Percentiles rank a stretch among this genome's conserved stretches.
Conservation (phyloP, 1,140 invertebrate genomes). For the Drosophila hydei region DNA sequence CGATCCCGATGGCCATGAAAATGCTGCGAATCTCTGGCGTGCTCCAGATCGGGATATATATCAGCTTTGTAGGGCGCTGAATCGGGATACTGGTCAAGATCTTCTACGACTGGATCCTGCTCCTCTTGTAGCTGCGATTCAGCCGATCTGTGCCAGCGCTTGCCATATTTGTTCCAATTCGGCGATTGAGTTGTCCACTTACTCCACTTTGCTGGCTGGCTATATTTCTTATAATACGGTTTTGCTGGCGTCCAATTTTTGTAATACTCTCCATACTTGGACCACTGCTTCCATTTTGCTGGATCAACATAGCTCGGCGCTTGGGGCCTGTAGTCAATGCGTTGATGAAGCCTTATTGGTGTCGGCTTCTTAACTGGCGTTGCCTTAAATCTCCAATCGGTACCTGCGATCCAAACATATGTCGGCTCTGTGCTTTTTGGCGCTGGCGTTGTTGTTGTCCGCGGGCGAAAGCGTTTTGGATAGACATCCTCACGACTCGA, state of each 20-base stretch:
- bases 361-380: slow-evolving; percentile 67
- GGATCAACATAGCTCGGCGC: slow-evolving; percentile 33
- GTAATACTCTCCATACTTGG: slow-evolving; percentile 53
- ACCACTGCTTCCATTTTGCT: slow-evolving; percentile 52
- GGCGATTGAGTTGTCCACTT: slow-evolving; percentile 63
- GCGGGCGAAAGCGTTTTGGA: slow-evolving; percentile 65
- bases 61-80: slow-evolving; percentile 29
- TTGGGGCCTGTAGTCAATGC: slow-evolving; percentile 52
- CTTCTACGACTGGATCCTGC: background rate
- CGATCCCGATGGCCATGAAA: slow-evolving; percentile 73
- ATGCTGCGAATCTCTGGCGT: slow-evolving; percentile 39
- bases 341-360: slow-evolving; percentile 34
- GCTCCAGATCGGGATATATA: slow-evolving; percentile 49
- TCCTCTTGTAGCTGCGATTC: background rate
- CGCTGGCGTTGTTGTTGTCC: slow-evolving; percentile 60
- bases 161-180: slow-evolving; percentile 27
- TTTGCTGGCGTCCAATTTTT: slow-evolving; percentile 26
- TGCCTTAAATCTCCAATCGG: slow-evolving; percentile 71
- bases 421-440: slow-evolving; percentile 56
- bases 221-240: slow-evolving; percentile 34
- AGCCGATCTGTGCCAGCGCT: slow-evolving; percentile 36
- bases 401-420: slow-evolving; percentile 74
- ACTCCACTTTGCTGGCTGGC: slow-evolving; percentile 49
- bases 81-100: slow-evolving; percentile 56
- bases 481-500: slow-evolving; percentile 68